Conservation (phyloP, 2,888 invertebrate genomes). For the Oegoconia quadripuncta region DNA sequence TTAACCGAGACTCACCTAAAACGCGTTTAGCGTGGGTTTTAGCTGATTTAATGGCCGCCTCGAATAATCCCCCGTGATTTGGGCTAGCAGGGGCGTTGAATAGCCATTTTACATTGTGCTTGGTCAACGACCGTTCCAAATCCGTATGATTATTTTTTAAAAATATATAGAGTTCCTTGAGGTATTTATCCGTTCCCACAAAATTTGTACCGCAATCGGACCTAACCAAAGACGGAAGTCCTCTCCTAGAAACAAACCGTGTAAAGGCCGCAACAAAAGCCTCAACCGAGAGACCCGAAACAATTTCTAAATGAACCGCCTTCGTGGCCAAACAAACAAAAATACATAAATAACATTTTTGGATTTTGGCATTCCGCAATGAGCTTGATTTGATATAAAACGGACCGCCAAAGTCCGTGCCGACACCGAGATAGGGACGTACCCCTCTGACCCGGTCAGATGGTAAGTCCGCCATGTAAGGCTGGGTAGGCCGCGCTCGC, state of each 20-base stretch:
- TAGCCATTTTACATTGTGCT: neutral
- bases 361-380: too few relatives aligned
- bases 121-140: too few relatives aligned
- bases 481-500: neutral
- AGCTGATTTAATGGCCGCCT: neutral
- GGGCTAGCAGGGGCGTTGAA: neutral
- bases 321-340: too few relatives aligned
- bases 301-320: conserved; percentile 13
- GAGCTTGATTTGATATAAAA: conserved; percentile 4
- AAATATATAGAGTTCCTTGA: conserved; percentile 2
- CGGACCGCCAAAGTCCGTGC: conserved; percentile 10
- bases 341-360: neutral
- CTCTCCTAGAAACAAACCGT: conserved; percentile 12
- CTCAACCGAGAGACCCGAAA: conserved; percentile 11
- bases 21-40: neutral
- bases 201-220: conserved; percentile 17
- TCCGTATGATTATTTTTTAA: neutral
- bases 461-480: too few relatives aligned
- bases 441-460: conserved; percentile 2
- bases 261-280: conserved; percentile 13
- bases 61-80: neutral
- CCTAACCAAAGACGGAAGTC: conserved; percentile 7
- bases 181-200: conserved; percentile 13
- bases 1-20: neutral
- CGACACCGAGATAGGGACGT: conserved; percentile 3